Base-by-base conservation (phyloP, 2,113 vertebrate genomes). In the Campylomormyrus numenius region DNA sequence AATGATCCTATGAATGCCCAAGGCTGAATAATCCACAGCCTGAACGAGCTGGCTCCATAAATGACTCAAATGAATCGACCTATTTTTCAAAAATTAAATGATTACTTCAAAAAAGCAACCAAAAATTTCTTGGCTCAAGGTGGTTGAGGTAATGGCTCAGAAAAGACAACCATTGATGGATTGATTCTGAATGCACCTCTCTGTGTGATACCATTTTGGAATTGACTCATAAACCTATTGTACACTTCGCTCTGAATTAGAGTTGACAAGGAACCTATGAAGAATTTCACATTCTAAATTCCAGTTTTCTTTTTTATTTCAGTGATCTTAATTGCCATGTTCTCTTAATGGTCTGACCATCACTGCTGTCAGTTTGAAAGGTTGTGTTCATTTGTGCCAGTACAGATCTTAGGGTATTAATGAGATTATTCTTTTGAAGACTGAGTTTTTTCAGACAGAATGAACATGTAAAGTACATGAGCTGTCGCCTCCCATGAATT, bases 91-190 rank as follows among this genome's bases (percentile, higher is more conserved):
- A 56, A 84, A 91, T 86, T 42, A 74, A 21, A 39, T 87, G 56
- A 86, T 87, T 91, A 45, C 15, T 58, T 19, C 83, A 86, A 50
- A 31, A 89, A 89, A 87, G 87, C 56, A 86, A 70, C 66, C 35
- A 70, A 31, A 66, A 62, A 46, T 19, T 7, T 45, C 45, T 88
- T 89, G 88, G 94, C 90, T 93, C 85, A 27, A 62, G 84, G 74
- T 91, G 92, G 94, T 94, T 94, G 94, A 92, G 91, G 93, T 94
- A 93, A 94, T 93, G 91, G 91, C 91, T 93, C 88, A 92, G 91
- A 93, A 93, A 83, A 93, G 92, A 92, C 89, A 91, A 89, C 83
- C 91, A 91, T 58, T 93, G 93, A 93, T 88, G 90, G 92, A 93
- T 94, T 91, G 93, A 93, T 88, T 89, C 39, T 89, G 91, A 90